A percentile compares a stretch with the other conserved stretches of the same genome.
These are phyloP conservation scores for Heliconius nattereri DNA, from an alignment of 1,140 invertebrate species.

Conservation along the genomic window DNA sequence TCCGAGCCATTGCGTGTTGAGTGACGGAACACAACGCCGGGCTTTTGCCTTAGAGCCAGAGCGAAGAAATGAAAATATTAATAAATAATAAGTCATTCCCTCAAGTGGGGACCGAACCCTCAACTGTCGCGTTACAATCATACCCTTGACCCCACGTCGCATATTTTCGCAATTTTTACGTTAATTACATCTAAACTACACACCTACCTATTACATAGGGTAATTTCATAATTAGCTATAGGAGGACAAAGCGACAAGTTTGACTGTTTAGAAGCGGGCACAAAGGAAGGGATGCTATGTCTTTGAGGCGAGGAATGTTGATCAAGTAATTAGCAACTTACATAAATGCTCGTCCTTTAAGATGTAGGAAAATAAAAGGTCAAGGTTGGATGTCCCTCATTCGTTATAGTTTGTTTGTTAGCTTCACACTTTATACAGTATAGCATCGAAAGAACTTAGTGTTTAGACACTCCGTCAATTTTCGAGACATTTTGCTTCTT, in stretches of 20 bases:
- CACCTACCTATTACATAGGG: slow-evolving; percentile 46
- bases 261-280: slow-evolving; percentile 35
- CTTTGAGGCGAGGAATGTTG: slow-evolving; percentile 60
- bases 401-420: background rate
- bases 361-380: slow-evolving; percentile 3
- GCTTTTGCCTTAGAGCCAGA: no score
- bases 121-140: no score
- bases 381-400: background rate
- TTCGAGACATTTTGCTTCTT: no score
- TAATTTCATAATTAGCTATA: slow-evolving; percentile 47
- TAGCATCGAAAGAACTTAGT: no score
- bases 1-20: no score
- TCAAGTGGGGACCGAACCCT: no score
- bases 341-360: slow-evolving; percentile 41
- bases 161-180: slow-evolving; percentile 15
- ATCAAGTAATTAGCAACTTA: slow-evolving; percentile 69
- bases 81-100: no score
- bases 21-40: no score
- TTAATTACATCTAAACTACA: slow-evolving; percentile 64
- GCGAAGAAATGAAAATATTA: no score
- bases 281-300: slow-evolving; percentile 45
- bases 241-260: slow-evolving; percentile 43
- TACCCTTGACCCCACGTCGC: no score
- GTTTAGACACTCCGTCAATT: no score
- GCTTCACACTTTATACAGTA: no score